phyloP scores from a whole-genome alignment of 2,888 invertebrate genomes.

The Polyploca ridens region DNA sequence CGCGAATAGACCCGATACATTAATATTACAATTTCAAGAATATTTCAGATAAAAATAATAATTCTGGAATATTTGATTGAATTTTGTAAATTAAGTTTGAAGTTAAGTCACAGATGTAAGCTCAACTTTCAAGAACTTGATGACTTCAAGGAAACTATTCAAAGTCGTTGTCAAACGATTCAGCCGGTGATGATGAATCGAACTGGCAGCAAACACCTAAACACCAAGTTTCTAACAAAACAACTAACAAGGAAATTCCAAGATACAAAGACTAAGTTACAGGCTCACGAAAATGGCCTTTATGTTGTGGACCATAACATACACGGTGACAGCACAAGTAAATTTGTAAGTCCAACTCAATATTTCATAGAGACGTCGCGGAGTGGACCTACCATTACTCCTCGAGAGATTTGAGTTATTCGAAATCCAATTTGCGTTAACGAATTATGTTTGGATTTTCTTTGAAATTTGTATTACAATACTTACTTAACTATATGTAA shows the following conservation, averaged over 20 bases:
- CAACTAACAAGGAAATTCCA: conserved; percentile 47
- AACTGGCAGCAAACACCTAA: conserved; percentile 61
- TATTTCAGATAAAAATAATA: no score
- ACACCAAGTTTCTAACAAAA: conserved; percentile 54
- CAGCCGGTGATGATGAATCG: conserved; percentile 44
- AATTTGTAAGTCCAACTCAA: conserved; percentile 47
- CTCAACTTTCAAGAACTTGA: not conserved
- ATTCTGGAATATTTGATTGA: not conserved
- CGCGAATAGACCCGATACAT: no score
- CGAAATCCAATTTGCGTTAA: conserved; percentile 3
- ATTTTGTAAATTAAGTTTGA: not conserved
- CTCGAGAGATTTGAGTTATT: conserved; percentile 26
- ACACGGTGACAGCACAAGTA: conserved; percentile 14
- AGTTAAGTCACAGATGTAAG: not conserved
- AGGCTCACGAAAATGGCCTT: conserved; percentile 26
- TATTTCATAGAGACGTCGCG: conserved; percentile 61
- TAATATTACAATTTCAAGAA: no score
- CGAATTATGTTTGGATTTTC: not conserved
- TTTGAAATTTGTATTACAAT: not conserved
- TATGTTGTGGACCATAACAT: conserved; percentile 21
- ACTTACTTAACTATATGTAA: no score
- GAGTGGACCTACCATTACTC: conserved; percentile 40
- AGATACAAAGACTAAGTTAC: conserved; percentile 27
- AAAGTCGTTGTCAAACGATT: conserved; percentile 26
- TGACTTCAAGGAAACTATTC: not conserved